Base-by-base conservation (phyloP, 2,888 invertebrate species). In the Drosophila kuntzei region DNA sequence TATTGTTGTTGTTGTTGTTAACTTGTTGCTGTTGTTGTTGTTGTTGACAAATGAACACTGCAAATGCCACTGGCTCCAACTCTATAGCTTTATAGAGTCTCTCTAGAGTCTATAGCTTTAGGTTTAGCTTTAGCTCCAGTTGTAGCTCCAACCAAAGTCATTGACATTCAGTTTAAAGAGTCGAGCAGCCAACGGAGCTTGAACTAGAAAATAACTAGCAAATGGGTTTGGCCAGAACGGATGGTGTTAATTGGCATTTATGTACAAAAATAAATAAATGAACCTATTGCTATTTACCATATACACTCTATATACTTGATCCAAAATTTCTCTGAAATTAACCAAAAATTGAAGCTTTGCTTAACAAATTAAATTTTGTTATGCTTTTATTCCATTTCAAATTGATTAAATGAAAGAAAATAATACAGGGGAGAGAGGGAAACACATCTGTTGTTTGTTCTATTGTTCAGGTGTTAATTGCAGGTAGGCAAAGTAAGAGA, bases 41-140 rank as follows among this genome's bases (percentile, higher is more conserved):
- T 69, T 72, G 78, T 76, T 78, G 76, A 76, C 76, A 79, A 77
- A 71, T 82, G 86, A 70, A 79, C 77, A 79, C 79, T 79, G 79
- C 80, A 82, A 84, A 84, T 69, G 76, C 69, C 74, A 71, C 46
- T 65, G 65, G 55, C 79, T 71, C 55, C 59, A 78, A 67, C 76
- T 66, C 41, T 39, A 27, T 9, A 27, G 27, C 27, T n/a, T n/a
- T n/a, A n/a, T n/a, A n/a, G n/a, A n/a, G n/a, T n/a, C n/a, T n/a
- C n/a, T n/a, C n/a, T n/a, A n/a, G n/a, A n/a, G n/a, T n/a, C n/a
- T 27, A 25, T 36, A 51, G 36, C 43, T 43, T 20, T 39, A 55
- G 46, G 22, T 41, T 8, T n/a, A 39, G 44, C 36, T 50, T 11
- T 5, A 58, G 29, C 29, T 36, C 41, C 25, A 61, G 34, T 29